Evolutionary conservation across 2,888 invertebrate species (phyloP), one percentile per base, ranked within the genome.

Genomic region (Pammene fasciana): DNA sequence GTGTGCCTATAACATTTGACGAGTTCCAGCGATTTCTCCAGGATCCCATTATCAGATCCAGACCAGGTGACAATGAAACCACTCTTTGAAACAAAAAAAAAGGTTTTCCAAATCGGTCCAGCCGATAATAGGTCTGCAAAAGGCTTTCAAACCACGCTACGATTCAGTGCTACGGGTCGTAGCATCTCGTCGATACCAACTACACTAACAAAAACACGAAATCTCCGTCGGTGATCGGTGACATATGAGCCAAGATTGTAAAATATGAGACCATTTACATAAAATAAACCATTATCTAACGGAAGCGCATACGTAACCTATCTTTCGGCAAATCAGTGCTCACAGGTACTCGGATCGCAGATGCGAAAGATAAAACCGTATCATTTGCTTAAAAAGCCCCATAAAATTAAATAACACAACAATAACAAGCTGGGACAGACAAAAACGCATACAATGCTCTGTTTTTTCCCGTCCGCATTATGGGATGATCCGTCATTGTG

Each of bases 311-410:
- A 50, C 34, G 41, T 26, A 14, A 52, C 67, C 60, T 73, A 72
- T 74, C 73, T 67, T 61, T 72, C 73, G 76, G 76, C 73, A 74
- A 67, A 78, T 78, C 75, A 74, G 73, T 59, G 80, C 75, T 74
- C 70, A 81, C 68, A 82, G 74, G 75, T 75, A 75, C 72, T 74
- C 72, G 57, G 80, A 87, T 85, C 83, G 74, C 73, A 81, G 85
- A 87, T 89, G 82, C 75, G 72, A 78, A 74, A 83, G 90, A 90
- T 92, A 91, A 89, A 86, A 86, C 86, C 88, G 85, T 92, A 90
- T 92, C 92, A 92, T 91, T 92, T 90, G 91, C 90, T 87, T 90
- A 91, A 92, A 92, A 90, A 89, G 87, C 87, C 87, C 89, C 86
- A 89, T 88, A 86, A 90, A 89, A 90, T 90, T 88, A 88, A 86